Evolutionary conservation across 64 coral and sea anemone species (phyloP), one percentile per base, ranked within the genome.

Genomic region (Platygyra sinensis): DNA sequence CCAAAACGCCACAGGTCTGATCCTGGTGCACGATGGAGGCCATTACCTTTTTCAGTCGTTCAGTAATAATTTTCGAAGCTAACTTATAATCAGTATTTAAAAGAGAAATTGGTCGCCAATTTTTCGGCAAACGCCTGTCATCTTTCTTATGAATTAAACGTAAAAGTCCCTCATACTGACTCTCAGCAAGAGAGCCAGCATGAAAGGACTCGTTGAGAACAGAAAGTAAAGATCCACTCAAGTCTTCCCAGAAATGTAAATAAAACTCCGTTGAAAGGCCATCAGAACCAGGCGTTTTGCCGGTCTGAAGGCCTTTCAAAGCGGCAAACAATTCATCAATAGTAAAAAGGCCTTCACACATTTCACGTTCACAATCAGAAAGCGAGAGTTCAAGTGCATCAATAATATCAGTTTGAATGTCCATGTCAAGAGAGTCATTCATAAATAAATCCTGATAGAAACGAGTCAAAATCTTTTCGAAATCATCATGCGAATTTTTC

Each of bases 231-330:
- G 59, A 30, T 17, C 17, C 30, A 0, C 90, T 73, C 6, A 92
- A 8, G 29, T 62, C 50, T 2, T 86, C 33, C 83, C 82, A 87
- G 12, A 92, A 87, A 0, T 1, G 9, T 0, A 69, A 5, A 72
- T 86, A 92, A 30, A 92, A 92, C 29, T 87, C 90, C 2, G 38
- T 52, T 0, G 90, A 55, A 4, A 87, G 75, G 0, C 90, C 90
- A 30, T 92, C 74, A 0, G 77, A 22, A 0, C 74, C 83, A 0
- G 91, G 84, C 6, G 91, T 8, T 19, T 87, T 93, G 15, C n/a
- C 50, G 4, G 12, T 55, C 8, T 27, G 33, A 13, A 93, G 51
- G 8, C 72, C 69, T 13, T 28, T 32, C 10, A 91, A 30, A 0
- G 69, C 46, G 18, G 39, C 16, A 25, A 60, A 62, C 24, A 67